Evolutionary conservation across 1,140 invertebrate species (phyloP).

Genomic region (Drosophila ficusphila): DNA sequence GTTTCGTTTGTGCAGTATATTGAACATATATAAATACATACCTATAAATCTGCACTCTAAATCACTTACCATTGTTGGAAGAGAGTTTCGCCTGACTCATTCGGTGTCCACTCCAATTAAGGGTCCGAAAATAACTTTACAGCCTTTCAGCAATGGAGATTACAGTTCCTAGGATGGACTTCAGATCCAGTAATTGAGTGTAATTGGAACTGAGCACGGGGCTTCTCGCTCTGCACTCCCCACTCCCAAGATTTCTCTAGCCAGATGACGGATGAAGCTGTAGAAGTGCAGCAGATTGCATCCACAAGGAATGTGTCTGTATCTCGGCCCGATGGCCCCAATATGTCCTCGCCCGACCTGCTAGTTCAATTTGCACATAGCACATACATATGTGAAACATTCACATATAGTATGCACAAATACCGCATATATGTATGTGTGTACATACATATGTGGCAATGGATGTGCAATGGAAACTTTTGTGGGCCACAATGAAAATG

Average conservation of each 20-base stretch:
- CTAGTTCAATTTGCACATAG: slow-evolving; percentile 4
- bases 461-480: slow-evolving; percentile 49
- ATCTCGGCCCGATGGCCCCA: slow-evolving; percentile 30
- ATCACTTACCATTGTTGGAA: background rate
- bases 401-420: no score
- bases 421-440: slow-evolving; percentile 1
- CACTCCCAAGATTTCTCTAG: slow-evolving; percentile 34
- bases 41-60: background rate
- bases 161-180: slow-evolving; percentile 16
- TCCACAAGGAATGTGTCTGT: slow-evolving; percentile 24
- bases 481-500: slow-evolving; percentile 28
- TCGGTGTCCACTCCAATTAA: slow-evolving; percentile 3
- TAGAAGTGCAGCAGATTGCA: slow-evolving; percentile 59
- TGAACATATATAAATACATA: background rate
- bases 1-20: background rate
- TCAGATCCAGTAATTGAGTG: slow-evolving; percentile 60
- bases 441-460: background rate
- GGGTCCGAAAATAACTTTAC: slow-evolving; percentile 28
- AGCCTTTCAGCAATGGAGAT: slow-evolving; percentile 15
- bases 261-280: slow-evolving; percentile 54
- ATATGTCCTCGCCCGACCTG: slow-evolving; percentile 55
- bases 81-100: slow-evolving; percentile 11
- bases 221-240: slow-evolving; percentile 10
- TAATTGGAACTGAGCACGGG: slow-evolving; percentile 60
- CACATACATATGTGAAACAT: slow-evolving; percentile 17